These are phyloP conservation scores for Ctenomys sociabilis DNA, from an alignment of 2,113 vertebrate species.

Conservation along the genomic window DNA sequence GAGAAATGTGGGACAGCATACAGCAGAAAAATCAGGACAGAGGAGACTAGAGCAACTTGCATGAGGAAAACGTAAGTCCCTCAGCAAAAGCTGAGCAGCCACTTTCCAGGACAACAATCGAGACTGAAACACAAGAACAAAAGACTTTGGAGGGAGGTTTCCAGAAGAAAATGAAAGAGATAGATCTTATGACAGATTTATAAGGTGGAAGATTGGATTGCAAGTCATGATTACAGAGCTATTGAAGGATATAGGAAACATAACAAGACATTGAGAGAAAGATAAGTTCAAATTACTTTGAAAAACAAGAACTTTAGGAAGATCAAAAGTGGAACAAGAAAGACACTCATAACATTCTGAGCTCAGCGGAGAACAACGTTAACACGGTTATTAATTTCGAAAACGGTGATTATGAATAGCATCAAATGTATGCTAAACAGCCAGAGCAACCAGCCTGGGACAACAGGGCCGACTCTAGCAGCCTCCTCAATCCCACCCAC, in stretches of 20 bases:
- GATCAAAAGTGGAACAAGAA: slow-evolving; percentile 16
- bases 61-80: neutral
- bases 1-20: neutral
- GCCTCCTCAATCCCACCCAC: too few relatives aligned
- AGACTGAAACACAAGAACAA: slow-evolving; percentile 3
- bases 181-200: slow-evolving; percentile 38
- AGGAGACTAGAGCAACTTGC: neutral
- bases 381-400: neutral
- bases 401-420: neutral
- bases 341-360: neutral
- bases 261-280: slow-evolving; percentile 35
- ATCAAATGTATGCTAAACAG: slow-evolving; percentile 2
- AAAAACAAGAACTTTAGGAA: neutral
- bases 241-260: slow-evolving; percentile 12
- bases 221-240: slow-evolving; percentile 40
- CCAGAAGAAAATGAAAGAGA: slow-evolving; percentile 43
- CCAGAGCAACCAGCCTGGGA: too few relatives aligned
- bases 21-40: neutral
- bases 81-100: neutral
- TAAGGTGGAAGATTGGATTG: slow-evolving; percentile 21
- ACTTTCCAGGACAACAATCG: neutral
- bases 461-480: too few relatives aligned
- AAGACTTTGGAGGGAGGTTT: neutral
- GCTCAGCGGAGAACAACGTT: neutral
- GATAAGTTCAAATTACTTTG: neutral